phyloP scores from a whole-genome alignment of 1,140 invertebrate species.

The Coptotermes formosanus region DNA sequence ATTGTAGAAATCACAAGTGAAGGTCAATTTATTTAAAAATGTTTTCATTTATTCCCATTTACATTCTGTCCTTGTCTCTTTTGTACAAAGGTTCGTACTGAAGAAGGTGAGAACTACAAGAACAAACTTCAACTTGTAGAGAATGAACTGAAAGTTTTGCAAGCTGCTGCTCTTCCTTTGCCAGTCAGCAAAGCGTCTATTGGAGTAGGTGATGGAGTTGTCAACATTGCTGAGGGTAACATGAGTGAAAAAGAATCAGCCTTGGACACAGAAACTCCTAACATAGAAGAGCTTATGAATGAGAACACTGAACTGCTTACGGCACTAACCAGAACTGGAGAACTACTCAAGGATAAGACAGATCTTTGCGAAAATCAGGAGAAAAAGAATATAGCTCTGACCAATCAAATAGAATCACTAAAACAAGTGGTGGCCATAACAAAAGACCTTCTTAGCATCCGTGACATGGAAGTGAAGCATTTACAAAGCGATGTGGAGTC shows the following conservation, averaged over 20 bases:
- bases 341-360: conserved; percentile 27
- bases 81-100: not conserved
- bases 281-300: not conserved
- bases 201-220: not conserved
- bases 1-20: too few relatives aligned
- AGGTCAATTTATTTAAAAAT: too few relatives aligned
- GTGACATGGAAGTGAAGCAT: conserved; percentile 67
- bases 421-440: conserved; percentile 76
- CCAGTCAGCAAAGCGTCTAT: not conserved
- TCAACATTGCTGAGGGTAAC: not conserved
- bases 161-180: not conserved
- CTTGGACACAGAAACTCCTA: not conserved
- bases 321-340: conserved; percentile 16
- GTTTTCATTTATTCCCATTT: not conserved
- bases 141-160: not conserved
- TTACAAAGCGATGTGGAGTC: conserved; percentile 66
- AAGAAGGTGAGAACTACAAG: not conserved
- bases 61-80: not conserved
- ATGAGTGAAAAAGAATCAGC: not conserved
- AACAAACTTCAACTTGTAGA: conserved; percentile 8
- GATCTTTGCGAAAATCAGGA: conserved; percentile 57
- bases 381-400: conserved; percentile 67
- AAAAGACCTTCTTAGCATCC: conserved; percentile 71
- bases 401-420: conserved; percentile 66
- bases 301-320: conserved; percentile 21